Evolutionary conservation across 2,113 vertebrate genomes (phyloP).

Genomic region (Columba janthina): DNA sequence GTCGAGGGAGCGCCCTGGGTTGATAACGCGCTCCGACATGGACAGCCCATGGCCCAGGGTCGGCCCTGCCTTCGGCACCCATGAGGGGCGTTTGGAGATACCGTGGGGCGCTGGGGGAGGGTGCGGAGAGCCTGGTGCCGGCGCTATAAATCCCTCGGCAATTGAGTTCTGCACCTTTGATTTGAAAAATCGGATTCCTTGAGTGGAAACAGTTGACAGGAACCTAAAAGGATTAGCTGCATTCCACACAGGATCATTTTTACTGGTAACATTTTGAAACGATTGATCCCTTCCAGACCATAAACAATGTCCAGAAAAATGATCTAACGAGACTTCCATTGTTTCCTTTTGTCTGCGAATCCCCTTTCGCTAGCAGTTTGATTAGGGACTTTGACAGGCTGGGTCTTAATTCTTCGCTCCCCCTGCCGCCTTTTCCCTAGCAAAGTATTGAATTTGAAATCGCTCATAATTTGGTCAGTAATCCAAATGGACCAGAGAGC

Average conservation of each 20-base stretch:
- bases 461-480: neutral
- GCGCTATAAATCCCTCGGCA: constrained; percentile 68
- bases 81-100: neutral
- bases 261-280: constrained; percentile 80
- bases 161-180: constrained; percentile 76
- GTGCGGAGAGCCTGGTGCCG: constrained; percentile 31
- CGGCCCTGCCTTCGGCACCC: neutral
- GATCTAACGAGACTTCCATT: constrained; percentile 75
- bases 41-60: neutral
- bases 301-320: constrained; percentile 77
- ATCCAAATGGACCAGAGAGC: neutral
- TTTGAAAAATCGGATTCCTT: constrained; percentile 79
- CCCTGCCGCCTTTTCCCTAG: neutral
- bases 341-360: constrained; percentile 70
- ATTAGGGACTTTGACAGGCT: constrained; percentile 26
- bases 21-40: rapidly evolving
- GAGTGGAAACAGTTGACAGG: constrained; percentile 79
- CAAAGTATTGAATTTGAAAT: neutral
- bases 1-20: rapidly evolving
- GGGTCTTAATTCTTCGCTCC: neutral
- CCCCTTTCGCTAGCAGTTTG: constrained; percentile 29
- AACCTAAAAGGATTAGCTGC: constrained; percentile 82
- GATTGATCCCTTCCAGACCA: constrained; percentile 75
- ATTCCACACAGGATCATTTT: constrained; percentile 82
- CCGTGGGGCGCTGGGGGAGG: neutral